These are phyloP conservation scores for Tympanoctomys barrerae DNA, from an alignment of 2,797 vertebrate species.

Conservation along the genomic window DNA sequence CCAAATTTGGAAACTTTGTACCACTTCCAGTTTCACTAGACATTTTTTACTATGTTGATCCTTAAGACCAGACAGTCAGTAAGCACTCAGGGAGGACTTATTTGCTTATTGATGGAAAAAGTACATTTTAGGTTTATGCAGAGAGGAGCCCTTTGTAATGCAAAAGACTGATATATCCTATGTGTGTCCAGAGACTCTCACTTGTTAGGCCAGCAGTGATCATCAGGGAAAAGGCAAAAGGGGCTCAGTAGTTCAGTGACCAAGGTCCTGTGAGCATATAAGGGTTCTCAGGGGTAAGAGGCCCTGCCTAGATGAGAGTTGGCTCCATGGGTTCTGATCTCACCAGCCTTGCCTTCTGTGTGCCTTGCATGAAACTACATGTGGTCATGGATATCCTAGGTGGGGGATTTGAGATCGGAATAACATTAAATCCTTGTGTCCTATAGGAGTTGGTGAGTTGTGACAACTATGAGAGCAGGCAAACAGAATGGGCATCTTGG, in stretches of 20 bases:
- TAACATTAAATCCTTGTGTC: not conserved
- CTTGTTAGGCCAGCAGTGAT: not conserved
- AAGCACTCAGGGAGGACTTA: not conserved
- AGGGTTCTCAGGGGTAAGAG: not conserved
- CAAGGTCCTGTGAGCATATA: not conserved
- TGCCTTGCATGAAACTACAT: not conserved
- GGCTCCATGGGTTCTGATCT: rapidly evolving
- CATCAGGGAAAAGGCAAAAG: not conserved
- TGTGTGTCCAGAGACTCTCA: not conserved
- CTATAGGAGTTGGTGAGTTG: not conserved
- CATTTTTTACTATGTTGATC: not conserved
- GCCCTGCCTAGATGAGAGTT: not conserved
- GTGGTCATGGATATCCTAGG: not conserved
- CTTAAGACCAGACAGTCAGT: too few species aligned
- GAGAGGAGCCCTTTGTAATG: not conserved
- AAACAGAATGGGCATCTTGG: not conserved
- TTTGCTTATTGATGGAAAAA: not conserved
- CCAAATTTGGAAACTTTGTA: not conserved
- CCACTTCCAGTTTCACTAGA: not conserved
- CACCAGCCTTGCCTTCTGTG: not conserved
- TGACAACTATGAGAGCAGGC: rapidly evolving
- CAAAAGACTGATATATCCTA: not conserved
- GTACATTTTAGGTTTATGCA: not conserved
- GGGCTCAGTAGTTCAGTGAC: not conserved
- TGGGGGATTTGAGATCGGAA: not conserved